Percentiles rank a stretch among this genome's conserved stretches.
These are phyloP conservation scores for Drosophila cognata DNA, from an alignment of 2,888 invertebrate species.

Conservation along the genomic window DNA sequence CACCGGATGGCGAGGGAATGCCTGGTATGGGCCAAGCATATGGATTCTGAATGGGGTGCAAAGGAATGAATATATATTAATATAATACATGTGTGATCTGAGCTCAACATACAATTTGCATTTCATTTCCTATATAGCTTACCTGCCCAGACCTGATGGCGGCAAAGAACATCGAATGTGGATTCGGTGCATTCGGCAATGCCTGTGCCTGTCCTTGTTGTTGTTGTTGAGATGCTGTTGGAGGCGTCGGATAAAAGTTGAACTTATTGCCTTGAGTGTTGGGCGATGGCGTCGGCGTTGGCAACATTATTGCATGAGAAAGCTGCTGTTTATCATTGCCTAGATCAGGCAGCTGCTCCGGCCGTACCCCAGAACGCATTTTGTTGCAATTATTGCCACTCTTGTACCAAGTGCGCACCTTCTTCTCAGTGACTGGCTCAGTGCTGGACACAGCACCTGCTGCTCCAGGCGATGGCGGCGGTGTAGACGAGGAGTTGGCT, in stretches of 20 bases:
- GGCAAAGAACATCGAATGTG: slow-evolving; percentile 33
- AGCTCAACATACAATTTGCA: background rate
- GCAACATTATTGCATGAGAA: slow-evolving; percentile 60
- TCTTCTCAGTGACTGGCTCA: slow-evolving; percentile 11
- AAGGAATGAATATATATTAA: background rate
- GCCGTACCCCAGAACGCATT: slow-evolving; percentile 39
- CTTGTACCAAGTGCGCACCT: background rate
- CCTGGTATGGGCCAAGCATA: slow-evolving; percentile 59
- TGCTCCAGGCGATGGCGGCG: slow-evolving; percentile 41
- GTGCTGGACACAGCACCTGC: background rate
- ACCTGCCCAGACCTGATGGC: slow-evolving; percentile 38
- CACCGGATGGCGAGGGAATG: slow-evolving; percentile 21
- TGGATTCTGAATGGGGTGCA: slow-evolving; percentile 31
- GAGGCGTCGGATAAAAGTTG: slow-evolving; percentile 39
- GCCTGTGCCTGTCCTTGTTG: background rate
- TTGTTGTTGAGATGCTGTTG: slow-evolving; percentile 13
- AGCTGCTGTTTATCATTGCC: slow-evolving; percentile 34
- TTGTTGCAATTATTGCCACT: slow-evolving; percentile 20
- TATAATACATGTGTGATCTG: background rate
- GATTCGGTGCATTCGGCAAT: slow-evolving; percentile 8
- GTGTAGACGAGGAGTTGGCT: slow-evolving; percentile 21
- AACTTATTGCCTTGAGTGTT: slow-evolving; percentile 52
- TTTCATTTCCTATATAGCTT: background rate
- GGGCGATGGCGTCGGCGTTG: slow-evolving; percentile 64
- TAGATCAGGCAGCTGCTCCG: slow-evolving; percentile 50